phyloP scores from a whole-genome alignment of 2,888 invertebrate genomes.

The Petrophora chlorosata region DNA sequence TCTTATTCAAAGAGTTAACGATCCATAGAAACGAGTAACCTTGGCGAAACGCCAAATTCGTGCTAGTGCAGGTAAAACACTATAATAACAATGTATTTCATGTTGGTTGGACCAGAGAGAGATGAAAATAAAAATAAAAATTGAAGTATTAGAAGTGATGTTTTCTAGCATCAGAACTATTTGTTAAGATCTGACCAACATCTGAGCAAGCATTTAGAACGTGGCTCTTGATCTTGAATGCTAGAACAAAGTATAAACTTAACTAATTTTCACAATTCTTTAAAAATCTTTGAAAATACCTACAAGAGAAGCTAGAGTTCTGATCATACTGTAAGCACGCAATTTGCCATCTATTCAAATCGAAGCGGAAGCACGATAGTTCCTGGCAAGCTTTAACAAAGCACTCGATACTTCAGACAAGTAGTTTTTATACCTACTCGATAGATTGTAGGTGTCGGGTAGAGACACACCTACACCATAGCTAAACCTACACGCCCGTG shows the following conservation, averaged over 20 bases:
- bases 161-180: no score
- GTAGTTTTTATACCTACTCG: constrained; percentile 8
- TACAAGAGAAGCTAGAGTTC: no score
- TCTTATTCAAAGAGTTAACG: constrained; percentile 50
- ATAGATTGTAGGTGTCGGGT: constrained; percentile 31
- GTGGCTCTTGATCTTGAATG: no score
- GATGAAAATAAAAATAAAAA: no score
- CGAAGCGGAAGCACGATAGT: constrained; percentile 15
- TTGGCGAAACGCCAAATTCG: constrained; percentile 63
- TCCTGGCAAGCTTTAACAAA: constrained; percentile 18
- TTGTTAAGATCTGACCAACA: no score
- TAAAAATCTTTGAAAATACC: no score
- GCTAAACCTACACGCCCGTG: constrained; percentile 35
- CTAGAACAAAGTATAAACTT: no score
- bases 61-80: constrained; percentile 51
- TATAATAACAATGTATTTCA: constrained; percentile 17
- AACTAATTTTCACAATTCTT: no score
- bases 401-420: background rate
- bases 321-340: constrained; percentile 7
- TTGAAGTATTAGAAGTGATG: no score
- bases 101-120: constrained; percentile 1
- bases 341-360: constrained; percentile 15
- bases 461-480: no score
- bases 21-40: constrained; percentile 64
- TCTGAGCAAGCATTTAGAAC: no score